These are phyloP conservation scores for Nomada fabriciana DNA, from an alignment of 2,888 invertebrate genomes.

Conservation along the genomic window DNA sequence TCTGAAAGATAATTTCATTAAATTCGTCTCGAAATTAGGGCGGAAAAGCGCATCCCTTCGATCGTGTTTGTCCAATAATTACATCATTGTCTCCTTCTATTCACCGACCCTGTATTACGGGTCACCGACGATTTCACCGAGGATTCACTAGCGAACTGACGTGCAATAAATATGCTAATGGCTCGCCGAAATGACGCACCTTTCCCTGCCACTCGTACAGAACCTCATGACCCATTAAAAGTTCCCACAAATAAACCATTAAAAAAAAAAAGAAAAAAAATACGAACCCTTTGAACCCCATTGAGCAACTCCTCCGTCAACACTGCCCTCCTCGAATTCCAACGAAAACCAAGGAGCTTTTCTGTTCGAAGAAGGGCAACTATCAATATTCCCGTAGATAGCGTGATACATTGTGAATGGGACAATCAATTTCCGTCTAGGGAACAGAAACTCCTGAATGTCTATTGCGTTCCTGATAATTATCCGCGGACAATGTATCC, in stretches of 20 bases:
- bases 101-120: slow-evolving; percentile 21
- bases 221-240: not conserved
- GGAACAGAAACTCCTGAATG: slow-evolving; percentile 50
- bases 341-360: not conserved
- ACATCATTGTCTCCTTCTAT: slow-evolving; percentile 40
- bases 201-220: not conserved
- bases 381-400: not conserved
- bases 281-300: too few species aligned
- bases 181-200: slow-evolving; percentile 17
- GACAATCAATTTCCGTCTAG: slow-evolving; percentile 42
- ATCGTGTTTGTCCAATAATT: slow-evolving; percentile 30
- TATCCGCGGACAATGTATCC: slow-evolving; percentile 59
- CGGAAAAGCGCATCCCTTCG: slow-evolving; percentile 27
- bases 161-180: slow-evolving; percentile 78
- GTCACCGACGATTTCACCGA: slow-evolving; percentile 31
- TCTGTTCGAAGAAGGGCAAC: too few species aligned
- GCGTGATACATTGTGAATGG: not conserved
- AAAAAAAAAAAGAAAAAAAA: not conserved
- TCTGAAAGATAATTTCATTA: slow-evolving; percentile 47
- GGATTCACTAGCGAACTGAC: slow-evolving; percentile 60
- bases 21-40: slow-evolving; percentile 33
- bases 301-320: too few species aligned
- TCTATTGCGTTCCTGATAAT: slow-evolving; percentile 56
- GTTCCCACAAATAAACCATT: not conserved
- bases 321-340: not conserved